phyloP scores from a whole-genome alignment of 1,140 invertebrate genomes.

The Zaprionus lachaisei region DNA sequence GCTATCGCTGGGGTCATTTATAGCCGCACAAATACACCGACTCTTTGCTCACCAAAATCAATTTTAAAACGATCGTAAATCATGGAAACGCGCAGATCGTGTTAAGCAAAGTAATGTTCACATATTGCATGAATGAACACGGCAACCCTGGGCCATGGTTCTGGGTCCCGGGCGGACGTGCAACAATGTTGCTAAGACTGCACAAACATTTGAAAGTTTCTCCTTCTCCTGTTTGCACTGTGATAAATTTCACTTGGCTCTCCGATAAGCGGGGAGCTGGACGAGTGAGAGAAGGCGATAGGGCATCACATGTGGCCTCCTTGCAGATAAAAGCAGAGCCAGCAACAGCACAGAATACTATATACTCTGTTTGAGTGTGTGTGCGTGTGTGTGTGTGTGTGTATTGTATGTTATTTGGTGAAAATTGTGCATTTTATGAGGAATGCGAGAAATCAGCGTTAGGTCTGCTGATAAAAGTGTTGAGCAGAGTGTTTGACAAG shows the following conservation, averaged over 20 bases:
- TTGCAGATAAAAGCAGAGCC: conserved; percentile 52
- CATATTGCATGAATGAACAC: conserved; percentile 61
- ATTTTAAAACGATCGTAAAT: conserved; percentile 6
- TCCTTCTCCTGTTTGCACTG: conserved; percentile 55
- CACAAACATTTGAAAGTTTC: conserved; percentile 75
- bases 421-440: conserved; percentile 22
- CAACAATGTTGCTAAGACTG: conserved; percentile 79
- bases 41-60: not conserved
- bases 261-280: conserved; percentile 56
- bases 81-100: not conserved
- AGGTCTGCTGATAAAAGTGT: conserved; percentile 65
- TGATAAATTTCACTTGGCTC: conserved; percentile 65
- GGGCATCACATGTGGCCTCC: conserved; percentile 60
- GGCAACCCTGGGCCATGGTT: not conserved
- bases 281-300: conserved; percentile 44
- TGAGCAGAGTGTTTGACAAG: conserved; percentile 60
- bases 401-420: conserved; percentile 19
- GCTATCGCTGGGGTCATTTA: not conserved
- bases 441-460: conserved; percentile 50
- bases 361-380: conserved; percentile 22
- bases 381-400: not conserved
- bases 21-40: not conserved
- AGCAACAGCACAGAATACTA: conserved; percentile 18
- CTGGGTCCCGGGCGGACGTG: conserved; percentile 11
- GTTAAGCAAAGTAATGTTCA: conserved; percentile 2